Evolutionary conservation across 2,888 invertebrate species (phyloP), one percentile per base, ranked within the genome.

Genomic region (Nemurella pictetii): DNA sequence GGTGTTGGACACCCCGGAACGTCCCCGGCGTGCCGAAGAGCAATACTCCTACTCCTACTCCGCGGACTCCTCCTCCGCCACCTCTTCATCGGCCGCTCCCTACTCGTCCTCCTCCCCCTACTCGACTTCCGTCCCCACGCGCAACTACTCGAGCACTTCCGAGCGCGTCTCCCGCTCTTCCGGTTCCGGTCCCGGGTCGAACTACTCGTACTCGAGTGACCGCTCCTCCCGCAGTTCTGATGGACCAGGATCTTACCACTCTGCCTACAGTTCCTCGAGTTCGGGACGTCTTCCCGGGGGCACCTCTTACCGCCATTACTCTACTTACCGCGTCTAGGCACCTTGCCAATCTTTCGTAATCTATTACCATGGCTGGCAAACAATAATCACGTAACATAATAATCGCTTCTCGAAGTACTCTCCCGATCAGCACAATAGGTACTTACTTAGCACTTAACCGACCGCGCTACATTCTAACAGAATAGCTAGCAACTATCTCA

Each of bases 11-110:
- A 93, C 94, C 88, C 94, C 94, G 86, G 93, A 94, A 89, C 91
- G 92, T 89, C 92, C 93, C 88, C 92, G 93, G 85, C 93, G 94
- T 90, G 94, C 95, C 88, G 95, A 96, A 90, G 93, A 95, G 92
- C 95, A 96, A 92, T 96, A 96, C 93, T 95, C 95, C 88, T 96
- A 96, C 93, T 94, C 95, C 88, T 96, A 96, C 93, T 92, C 93
- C 90, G 94, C 94, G 90, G 90, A 90, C 88, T 92, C 92, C 88
- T 92, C 93, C 89, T 88, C 90, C 86, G 90, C 89, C 88, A 91
- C 92, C 86, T 85, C 87, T 80, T 91, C 90, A 88, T 92, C 93
- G 88, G 84, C 84, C 0, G 36, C 83, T n/a, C 82, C 85, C 80
- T 93, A 92, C 89, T 85, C 86, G 73, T 82, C 85, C 2, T 88